Evolutionary conservation across 2,113 vertebrate species (phyloP), one percentile per base, ranked within the genome.

Genomic region (Eubucco bourcierii): DNA sequence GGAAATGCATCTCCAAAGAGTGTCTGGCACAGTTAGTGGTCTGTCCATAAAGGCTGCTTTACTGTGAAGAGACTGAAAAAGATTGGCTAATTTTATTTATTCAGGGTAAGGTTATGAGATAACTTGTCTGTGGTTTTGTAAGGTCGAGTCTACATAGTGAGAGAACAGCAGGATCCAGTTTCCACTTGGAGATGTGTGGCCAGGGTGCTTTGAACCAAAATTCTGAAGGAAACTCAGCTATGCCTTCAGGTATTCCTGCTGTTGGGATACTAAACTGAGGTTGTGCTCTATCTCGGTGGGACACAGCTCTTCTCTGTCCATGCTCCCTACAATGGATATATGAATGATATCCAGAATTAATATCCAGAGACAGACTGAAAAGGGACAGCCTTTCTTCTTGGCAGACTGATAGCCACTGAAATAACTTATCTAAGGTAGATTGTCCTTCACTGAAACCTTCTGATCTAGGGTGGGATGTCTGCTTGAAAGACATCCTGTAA

Each of bases 81-180:
- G 44, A 68, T 80, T 68, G 85, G 61, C 65, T 94, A 37, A 83
- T 95, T 92, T 68, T 80, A 58, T 92, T 92, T 94, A 60, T 80
- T 94, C 58, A 68, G 85, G 72, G 80, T 90, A 91, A 90, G 65
- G 87, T 91, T 94, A 72, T 0, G 2, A 84, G 77, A 90, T 81
- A 87, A 86, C 82, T 86, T 88, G 63, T 68, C 59, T 95, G 88
- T 90, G 82, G 85, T 93, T 91, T 93, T 80, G 58, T 91, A 78
- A 90, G 81, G 73, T 74, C 3, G 21, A 88, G 31, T 58, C 73
- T 53, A 50, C 0, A 5, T 9, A 80, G 37, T 0, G 0, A 86
- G 23, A 68, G 82, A 90, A 80, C 44, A 77, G 52, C 23, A 71
- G 34, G 71, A 56, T 91, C 15, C 33, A 74, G 52, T 87, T 94